These are phyloP conservation scores for Caenorhabditis doughertyi DNA, from an alignment of 2,888 invertebrate species.

Conservation along the genomic window DNA sequence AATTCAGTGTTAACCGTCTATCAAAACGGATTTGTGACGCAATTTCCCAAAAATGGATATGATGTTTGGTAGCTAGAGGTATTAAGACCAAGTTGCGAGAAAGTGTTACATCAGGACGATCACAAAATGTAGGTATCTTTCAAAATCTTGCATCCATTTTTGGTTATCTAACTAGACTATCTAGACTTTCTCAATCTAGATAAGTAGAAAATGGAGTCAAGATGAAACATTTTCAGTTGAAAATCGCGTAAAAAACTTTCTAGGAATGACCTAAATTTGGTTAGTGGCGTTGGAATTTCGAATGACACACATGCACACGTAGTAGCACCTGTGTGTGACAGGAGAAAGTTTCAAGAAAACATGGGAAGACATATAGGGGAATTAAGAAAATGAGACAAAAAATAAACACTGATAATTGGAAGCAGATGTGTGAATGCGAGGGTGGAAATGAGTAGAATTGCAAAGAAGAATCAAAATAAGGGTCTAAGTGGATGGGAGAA, in stretches of 20 bases:
- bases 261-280: constrained; percentile 4
- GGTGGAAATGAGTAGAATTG: constrained; percentile 16
- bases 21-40: neutral
- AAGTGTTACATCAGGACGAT: neutral
- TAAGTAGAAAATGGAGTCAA: neutral
- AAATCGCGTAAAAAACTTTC: constrained; percentile 7
- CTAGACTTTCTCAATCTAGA: neutral
- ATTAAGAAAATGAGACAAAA: neutral
- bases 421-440: constrained; percentile 27
- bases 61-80: neutral
- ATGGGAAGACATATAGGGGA: neutral
- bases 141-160: neutral
- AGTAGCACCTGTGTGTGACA: constrained; percentile 2
- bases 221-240: neutral
- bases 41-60: neutral
- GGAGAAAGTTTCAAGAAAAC: neutral
- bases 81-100: too few relatives aligned
- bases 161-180: neutral
- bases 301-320: neutral
- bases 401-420: neutral
- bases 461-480: neutral
- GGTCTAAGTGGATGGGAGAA: constrained; percentile 31
- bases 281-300: neutral
- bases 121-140: neutral
- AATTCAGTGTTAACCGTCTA: neutral